Evolutionary conservation across 2,113 vertebrate species (phyloP).

Genomic region (Mirounga angustirostris): DNA sequence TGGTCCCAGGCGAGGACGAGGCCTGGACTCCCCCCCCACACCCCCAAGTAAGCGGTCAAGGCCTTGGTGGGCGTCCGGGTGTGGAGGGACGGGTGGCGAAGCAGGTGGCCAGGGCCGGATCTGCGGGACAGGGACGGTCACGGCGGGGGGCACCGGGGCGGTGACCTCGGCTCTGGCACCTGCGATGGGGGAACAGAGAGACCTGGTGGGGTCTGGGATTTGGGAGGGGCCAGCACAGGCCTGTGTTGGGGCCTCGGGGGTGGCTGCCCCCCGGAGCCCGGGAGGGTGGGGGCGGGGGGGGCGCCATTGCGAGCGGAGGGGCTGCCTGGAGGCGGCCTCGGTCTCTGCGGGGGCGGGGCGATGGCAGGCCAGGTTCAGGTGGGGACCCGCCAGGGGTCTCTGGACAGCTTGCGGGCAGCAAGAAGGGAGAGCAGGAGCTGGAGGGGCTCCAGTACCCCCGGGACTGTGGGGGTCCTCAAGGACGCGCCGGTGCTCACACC

Average conservation of each 20-base stretch:
- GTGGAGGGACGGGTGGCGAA: background rate
- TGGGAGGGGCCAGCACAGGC: background rate
- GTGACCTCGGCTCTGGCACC: background rate
- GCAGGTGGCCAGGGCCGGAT: background rate
- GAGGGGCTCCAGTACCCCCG: background rate
- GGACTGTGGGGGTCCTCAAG: too few species aligned
- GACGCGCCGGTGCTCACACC: too few species aligned
- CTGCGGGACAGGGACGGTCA: background rate
- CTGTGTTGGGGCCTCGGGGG: background rate
- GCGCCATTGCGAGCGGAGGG: background rate
- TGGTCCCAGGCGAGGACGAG: background rate
- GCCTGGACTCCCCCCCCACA: too few species aligned
- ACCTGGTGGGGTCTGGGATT: background rate
- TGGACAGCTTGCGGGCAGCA: background rate
- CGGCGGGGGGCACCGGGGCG: too few species aligned
- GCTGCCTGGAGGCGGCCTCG: background rate
- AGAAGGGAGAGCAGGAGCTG: fast-evolving
- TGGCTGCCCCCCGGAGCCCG: too few species aligned
- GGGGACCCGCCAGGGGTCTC: background rate
- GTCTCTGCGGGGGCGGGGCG: background rate
- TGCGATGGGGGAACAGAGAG: background rate
- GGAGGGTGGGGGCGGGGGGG: background rate
- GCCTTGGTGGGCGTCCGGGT: background rate
- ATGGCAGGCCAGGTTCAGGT: too few species aligned
- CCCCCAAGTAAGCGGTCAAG: background rate